A percentile compares a stretch with the other conserved stretches of the same genome.
These are phyloP conservation scores for Pedetes capensis DNA, from an alignment of 2,113 vertebrate species.

Conservation along the genomic window DNA sequence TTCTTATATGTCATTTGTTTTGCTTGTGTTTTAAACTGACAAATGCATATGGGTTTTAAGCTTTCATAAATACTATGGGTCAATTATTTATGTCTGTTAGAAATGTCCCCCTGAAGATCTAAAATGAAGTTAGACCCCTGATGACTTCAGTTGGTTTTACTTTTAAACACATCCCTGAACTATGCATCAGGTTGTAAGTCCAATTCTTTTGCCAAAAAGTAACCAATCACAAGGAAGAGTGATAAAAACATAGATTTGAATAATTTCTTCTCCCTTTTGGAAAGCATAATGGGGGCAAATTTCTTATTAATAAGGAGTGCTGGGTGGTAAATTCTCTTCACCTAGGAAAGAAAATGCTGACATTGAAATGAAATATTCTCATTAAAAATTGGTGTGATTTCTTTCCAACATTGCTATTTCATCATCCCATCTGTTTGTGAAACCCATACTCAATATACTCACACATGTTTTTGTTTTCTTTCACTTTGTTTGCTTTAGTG, in stretches of 20 bases:
- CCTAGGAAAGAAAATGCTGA: neutral
- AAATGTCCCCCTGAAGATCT: neutral
- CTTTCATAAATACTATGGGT: neutral
- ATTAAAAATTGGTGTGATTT: neutral
- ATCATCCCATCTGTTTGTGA: constrained; percentile 26
- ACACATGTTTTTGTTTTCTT: constrained; percentile 15
- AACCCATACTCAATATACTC: neutral
- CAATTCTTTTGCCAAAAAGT: neutral
- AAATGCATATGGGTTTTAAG: neutral
- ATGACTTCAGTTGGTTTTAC: neutral
- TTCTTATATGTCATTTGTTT: neutral
- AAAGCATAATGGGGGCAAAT: neutral
- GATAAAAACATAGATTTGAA: neutral
- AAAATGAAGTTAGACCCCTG: neutral
- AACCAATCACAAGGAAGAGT: neutral
- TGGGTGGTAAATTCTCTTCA: neutral
- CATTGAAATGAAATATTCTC: neutral
- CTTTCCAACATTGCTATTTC: neutral
- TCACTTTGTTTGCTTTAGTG: constrained; percentile 82
- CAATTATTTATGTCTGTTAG: neutral
- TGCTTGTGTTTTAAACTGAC: neutral
- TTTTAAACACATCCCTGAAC: neutral
- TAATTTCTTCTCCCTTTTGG: neutral
- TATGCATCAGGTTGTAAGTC: neutral
- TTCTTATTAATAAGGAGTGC: neutral